These are phyloP conservation scores for Phyllostomus hastatus DNA, from an alignment of 2,113 vertebrate genomes.

Conservation along the genomic window DNA sequence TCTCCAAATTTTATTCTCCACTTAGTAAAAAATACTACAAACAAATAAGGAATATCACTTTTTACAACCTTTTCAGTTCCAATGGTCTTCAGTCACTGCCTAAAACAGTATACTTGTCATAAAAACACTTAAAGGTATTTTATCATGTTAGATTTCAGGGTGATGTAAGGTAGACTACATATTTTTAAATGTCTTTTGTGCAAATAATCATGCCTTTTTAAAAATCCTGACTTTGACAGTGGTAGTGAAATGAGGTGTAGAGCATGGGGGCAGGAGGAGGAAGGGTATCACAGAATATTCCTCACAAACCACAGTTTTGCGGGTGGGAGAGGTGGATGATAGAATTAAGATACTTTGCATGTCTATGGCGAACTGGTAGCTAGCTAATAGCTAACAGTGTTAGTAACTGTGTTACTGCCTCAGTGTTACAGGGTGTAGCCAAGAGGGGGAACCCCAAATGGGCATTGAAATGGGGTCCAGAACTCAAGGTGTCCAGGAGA, in stretches of 20 bases:
- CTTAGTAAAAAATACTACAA: not conserved
- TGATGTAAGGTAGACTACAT: not conserved
- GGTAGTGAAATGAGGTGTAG: not conserved
- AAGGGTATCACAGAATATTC: no score
- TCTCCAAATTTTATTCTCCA: not conserved
- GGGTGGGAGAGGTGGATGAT: no score
- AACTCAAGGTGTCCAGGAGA: no score
- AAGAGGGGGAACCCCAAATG: no score
- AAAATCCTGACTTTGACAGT: not conserved
- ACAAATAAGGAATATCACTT: not conserved
- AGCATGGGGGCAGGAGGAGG: no score
- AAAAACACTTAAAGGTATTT: conserved; percentile 20
- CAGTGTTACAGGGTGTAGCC: no score
- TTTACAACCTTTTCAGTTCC: not conserved
- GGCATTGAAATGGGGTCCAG: no score
- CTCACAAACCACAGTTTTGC: no score
- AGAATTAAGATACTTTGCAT: no score
- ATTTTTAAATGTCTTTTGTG: not conserved
- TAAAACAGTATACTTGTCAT: not conserved
- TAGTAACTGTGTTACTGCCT: no score
- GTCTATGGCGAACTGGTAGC: no score
- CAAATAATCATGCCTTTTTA: not conserved
- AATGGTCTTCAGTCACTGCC: not conserved
- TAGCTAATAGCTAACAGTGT: no score
- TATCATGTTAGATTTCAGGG: not conserved